Evolutionary conservation across 2,113 vertebrate genomes (phyloP).

Genomic region (Gnathonemus echidnorhynchus): DNA sequence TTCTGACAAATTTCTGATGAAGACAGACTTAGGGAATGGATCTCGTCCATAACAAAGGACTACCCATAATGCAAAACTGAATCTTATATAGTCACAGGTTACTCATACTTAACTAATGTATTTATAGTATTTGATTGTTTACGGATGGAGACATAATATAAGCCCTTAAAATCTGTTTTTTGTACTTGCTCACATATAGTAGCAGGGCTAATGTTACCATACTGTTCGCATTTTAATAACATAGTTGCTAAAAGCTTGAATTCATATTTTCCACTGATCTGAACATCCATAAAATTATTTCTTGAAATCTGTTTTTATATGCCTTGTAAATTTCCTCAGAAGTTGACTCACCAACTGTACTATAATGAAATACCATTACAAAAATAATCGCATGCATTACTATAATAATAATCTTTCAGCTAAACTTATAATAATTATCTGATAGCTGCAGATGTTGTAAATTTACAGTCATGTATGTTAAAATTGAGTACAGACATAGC

Average conservation of each 20-base stretch:
- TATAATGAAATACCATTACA: slow-evolving; percentile 3
- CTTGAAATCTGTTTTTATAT: background rate
- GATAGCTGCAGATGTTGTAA: slow-evolving; percentile 1
- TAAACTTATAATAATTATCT: background rate
- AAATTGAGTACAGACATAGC: background rate
- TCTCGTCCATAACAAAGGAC: background rate
- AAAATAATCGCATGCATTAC: background rate
- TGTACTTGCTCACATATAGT: background rate
- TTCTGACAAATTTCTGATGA: background rate
- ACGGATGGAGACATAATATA: background rate
- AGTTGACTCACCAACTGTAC: background rate
- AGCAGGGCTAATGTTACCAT: background rate
- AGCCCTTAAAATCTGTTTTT: background rate
- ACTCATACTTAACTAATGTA: background rate
- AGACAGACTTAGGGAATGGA: background rate
- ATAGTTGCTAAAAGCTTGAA: background rate
- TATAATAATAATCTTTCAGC: background rate
- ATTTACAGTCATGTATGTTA: slow-evolving; percentile 10
- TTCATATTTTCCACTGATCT: background rate
- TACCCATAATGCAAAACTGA: background rate
- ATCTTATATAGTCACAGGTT: background rate
- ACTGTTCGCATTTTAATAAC: background rate
- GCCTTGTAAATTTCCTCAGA: background rate
- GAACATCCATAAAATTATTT: background rate
- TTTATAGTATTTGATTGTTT: background rate